Evolutionary conservation across 2,797 vertebrate species (phyloP).

Genomic region (Darevskia mixta): DNA sequence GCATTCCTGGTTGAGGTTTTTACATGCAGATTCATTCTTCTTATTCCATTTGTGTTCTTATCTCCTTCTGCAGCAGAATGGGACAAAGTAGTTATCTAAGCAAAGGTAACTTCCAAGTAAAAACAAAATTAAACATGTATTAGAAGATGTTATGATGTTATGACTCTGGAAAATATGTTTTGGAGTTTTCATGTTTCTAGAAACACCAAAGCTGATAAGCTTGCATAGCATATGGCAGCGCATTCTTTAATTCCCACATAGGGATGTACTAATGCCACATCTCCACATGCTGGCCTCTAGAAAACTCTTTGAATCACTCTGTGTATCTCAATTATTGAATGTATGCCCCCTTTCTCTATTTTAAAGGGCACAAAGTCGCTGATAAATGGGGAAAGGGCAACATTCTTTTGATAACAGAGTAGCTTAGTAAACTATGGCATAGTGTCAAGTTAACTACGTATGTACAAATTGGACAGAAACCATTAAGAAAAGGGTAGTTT

Average conservation of each 20-base stretch:
- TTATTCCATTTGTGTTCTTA: not conserved
- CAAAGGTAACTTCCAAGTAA: not conserved
- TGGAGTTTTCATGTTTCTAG: not conserved
- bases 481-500: not conserved
- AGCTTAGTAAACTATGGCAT: not conserved
- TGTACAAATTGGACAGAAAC: not conserved
- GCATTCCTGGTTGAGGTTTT: not conserved
- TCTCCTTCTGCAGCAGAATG: not conserved
- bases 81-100: not conserved
- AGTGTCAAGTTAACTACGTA: too few relatives aligned
- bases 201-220: not conserved
- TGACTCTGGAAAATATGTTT: not conserved
- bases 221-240: not conserved
- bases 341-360: too few relatives aligned
- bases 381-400: not conserved
- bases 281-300: not conserved
- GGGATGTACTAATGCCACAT: not conserved
- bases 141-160: not conserved
- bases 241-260: not conserved
- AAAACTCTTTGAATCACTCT: not conserved
- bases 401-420: not conserved
- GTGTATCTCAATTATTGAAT: not conserved
- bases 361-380: not conserved
- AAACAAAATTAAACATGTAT: not conserved
- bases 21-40: not conserved